Evolutionary conservation across 37 sponge, comb jelly and placozoan genomes (phyloP).

Genomic region (Dysidea cf. avara): DNA sequence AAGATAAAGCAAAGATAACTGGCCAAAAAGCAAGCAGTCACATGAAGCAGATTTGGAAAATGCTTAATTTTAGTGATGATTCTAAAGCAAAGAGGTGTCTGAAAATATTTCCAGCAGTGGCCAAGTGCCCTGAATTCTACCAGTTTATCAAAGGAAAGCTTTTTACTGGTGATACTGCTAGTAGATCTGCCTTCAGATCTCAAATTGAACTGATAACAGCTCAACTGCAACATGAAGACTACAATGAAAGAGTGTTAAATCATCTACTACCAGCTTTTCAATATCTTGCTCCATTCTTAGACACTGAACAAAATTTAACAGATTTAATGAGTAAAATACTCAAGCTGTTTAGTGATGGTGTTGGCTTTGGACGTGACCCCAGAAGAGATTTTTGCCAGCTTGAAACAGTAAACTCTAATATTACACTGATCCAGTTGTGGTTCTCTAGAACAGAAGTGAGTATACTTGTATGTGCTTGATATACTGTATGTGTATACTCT

Average conservation of each 20-base stretch:
- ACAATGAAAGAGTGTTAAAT: constrained; percentile 80
- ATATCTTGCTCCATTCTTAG: constrained; percentile 51
- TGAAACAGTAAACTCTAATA: too few relatives aligned
- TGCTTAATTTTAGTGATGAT: constrained; percentile 19
- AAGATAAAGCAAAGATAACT: too few relatives aligned
- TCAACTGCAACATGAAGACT: too few relatives aligned
- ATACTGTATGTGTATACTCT: too few relatives aligned
- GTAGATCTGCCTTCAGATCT: constrained; percentile 43
- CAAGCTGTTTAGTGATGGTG: too few relatives aligned
- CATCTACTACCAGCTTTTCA: constrained; percentile 83
- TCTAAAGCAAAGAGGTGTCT: constrained; percentile 4
- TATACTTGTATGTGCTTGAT: too few relatives aligned
- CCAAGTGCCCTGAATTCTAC: constrained; percentile 67
- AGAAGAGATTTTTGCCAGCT: too few relatives aligned
- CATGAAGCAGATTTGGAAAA: constrained; percentile 22
- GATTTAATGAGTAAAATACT: too few relatives aligned
- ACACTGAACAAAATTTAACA: too few relatives aligned
- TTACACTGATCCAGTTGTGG: too few relatives aligned
- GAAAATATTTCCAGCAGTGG: constrained; percentile 50
- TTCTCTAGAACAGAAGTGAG: too few relatives aligned
- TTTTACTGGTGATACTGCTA: constrained; percentile 50
- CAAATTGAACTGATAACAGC: constrained; percentile 73
- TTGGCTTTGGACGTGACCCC: too few relatives aligned
- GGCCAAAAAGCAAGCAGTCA: constrained; percentile 41
- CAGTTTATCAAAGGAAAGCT: constrained; percentile 69